phyloP scores from a whole-genome alignment of 2,888 invertebrate species.

The Galerucella calmariensis region DNA sequence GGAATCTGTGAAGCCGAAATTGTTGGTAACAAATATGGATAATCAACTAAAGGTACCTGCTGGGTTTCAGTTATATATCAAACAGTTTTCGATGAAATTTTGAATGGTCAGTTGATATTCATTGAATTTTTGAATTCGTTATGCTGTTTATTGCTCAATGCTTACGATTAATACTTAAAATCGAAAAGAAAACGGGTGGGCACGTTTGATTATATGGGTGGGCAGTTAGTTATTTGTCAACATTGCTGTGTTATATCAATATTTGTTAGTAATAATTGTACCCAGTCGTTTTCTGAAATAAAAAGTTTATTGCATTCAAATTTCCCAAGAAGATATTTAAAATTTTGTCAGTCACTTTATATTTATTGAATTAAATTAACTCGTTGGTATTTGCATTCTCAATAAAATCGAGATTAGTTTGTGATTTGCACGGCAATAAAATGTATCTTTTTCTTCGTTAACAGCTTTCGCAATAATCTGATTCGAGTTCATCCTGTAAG shows the following conservation, averaged over 20 bases:
- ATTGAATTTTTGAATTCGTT: slow-evolving; percentile 27
- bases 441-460: slow-evolving; percentile 15
- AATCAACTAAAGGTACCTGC: slow-evolving; percentile 27
- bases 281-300: no score
- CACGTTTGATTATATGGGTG: background rate
- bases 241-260: background rate
- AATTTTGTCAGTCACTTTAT: background rate
- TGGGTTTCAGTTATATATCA: slow-evolving; percentile 33
- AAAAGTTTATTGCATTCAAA: no score
- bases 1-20: slow-evolving; percentile 19
- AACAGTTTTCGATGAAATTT: slow-evolving; percentile 32
- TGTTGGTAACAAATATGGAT: slow-evolving; percentile 29
- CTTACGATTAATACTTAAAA: slow-evolving; percentile 18
- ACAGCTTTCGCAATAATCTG: slow-evolving; percentile 24
- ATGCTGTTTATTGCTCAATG: slow-evolving; percentile 24
- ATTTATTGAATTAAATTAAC: background rate
- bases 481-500: slow-evolving; percentile 30
- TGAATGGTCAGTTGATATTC: slow-evolving; percentile 24
- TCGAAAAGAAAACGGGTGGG: slow-evolving; percentile 11
- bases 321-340: background rate
- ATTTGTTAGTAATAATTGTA: no score
- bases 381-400: slow-evolving; percentile 3
- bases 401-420: slow-evolving; percentile 8
- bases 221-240: slow-evolving; percentile 21
- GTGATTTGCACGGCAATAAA: slow-evolving; percentile 4